These are phyloP conservation scores for Oophaga pumilio DNA, from an alignment of 2,113 vertebrate genomes.

Conservation along the genomic window DNA sequence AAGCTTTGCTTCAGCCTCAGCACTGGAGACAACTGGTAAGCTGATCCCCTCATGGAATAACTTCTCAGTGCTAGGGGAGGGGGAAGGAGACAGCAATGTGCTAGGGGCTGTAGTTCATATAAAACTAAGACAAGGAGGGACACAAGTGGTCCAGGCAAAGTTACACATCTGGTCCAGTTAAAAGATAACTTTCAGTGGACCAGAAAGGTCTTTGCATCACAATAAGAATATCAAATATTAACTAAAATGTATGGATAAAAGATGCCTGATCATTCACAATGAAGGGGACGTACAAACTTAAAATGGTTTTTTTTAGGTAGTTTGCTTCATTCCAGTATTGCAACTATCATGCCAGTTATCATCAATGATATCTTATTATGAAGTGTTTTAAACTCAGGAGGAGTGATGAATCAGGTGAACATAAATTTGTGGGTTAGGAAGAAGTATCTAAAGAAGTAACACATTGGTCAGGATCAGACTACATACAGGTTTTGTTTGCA, in stretches of 20 bases:
- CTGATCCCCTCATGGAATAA: slow-evolving; percentile 83
- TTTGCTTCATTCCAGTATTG: too few species aligned
- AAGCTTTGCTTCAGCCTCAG: slow-evolving; percentile 75
- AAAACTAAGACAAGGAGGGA: slow-evolving; percentile 72
- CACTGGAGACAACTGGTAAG: slow-evolving; percentile 83
- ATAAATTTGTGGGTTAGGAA: too few species aligned
- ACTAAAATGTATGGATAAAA: background rate
- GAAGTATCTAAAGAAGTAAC: background rate
- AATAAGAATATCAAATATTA: background rate
- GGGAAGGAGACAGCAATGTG: slow-evolving; percentile 71
- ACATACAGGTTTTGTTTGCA: background rate
- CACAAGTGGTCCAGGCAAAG: slow-evolving; percentile 72
- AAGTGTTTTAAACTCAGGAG: too few species aligned
- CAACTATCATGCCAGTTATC: too few species aligned
- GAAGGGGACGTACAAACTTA: background rate
- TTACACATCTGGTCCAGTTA: slow-evolving; percentile 73
- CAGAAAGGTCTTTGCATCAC: slow-evolving; percentile 14
- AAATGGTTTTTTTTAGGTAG: background rate
- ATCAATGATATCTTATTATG: too few species aligned
- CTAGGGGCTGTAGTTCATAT: slow-evolving; percentile 72
- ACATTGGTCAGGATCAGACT: background rate
- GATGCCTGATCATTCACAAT: background rate
- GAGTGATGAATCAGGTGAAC: too few species aligned
- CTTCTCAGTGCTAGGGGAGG: slow-evolving; percentile 78
- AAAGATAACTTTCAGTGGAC: slow-evolving; percentile 65